Base-by-base conservation (phyloP, 2,797 vertebrate species). In the Sciurus vulgaris region DNA sequence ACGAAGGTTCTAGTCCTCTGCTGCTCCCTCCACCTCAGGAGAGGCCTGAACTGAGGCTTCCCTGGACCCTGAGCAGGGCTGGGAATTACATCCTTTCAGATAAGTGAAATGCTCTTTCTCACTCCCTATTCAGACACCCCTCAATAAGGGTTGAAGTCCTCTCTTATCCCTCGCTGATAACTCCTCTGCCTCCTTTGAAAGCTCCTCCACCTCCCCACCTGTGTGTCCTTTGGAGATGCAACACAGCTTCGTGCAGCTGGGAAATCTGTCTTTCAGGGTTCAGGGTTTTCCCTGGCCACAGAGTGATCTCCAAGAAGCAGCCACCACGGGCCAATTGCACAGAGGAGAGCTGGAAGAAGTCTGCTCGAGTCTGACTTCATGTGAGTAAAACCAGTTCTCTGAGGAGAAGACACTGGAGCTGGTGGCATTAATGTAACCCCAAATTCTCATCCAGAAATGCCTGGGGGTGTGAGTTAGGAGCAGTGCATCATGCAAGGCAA, bases 281-380 rank as follows among this genome's bases (percentile, higher is more conserved):
- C 6, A 3, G 12, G 26, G 11, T 44, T 61, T 11, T 83, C 26
- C 12, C 0, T 0, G 6, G 6, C 54, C 83, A 30, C 2, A 17
- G 59, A 15, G 1, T 56, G 5, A 83, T 9, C 7, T 44, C 44
- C 49, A 10, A 33, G 35, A 30, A 20, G 41, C 38, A 79, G 78
- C 38, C 72, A 5, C 30, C 33, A 24, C 30, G 20, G 3, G 61
- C 35, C 26, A 5, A 0, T 2, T 28, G 18, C 15, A 0, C 2
- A 3, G 26, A 38, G 20, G 2, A 28, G 59, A n/a, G 13, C 24
- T n/a, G 17, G 28, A 77, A 47, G n/a, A 14, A 24, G 11, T 41
- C 28, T 70, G 13, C 3, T 79, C 41, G 41, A 17, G 9, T 41
- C 41, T 47, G 77, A 9, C 15, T 78, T 18, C 0, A 0, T 35